Base-by-base conservation (phyloP, 2,888 invertebrate genomes). In the Tridacna gigas region DNA sequence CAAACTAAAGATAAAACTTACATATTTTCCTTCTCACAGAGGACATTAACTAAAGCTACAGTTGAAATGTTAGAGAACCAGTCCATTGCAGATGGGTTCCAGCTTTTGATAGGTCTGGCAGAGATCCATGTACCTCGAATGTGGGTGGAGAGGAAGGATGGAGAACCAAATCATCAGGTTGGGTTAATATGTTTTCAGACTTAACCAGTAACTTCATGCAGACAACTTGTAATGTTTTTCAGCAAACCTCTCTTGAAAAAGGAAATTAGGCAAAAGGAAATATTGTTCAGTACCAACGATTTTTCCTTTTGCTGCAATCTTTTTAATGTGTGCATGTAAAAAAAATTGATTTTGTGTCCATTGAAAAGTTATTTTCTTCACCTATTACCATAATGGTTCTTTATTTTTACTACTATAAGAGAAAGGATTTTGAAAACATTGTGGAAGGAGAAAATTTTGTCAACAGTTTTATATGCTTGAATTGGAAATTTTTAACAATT, bases 51-150 rank as follows among this genome's bases (percentile, higher is more conserved):
- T n/a, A 93, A 91, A 77, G 95, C 95, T n/a, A 93, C 94, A 20
- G 92, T 95, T n/a, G 91, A 93, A 80, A 85, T 94, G 89, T 74
- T 80, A 12, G 80, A 85, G 28, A 89, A 90, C 26, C 90, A 93
- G 80, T 81, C 86, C 18, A 89, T 95, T 18, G 87, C 86, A 4
- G 91, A 93, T 74, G 95, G 95, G 75, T 95, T 95, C 89, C 92
- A 94, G 74, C 91, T 95, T 26, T 89, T 94, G 56, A 92, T 95
- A 77, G 91, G 91, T 25, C 91, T 95, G 45, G 94, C 94, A 20
- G 95, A 95, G 80, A 92, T 95, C 65, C 95, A 95, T 86, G 94
- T 94, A 15, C 95, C 95, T 7, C 88, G 95, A 73, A 93, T 95
- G 94, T 95, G 95, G 93, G 94, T 95, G 12, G 95, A 95, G 89